Evolutionary conservation across 2,888 invertebrate species (phyloP).

Genomic region (Macrophya annulata): DNA sequence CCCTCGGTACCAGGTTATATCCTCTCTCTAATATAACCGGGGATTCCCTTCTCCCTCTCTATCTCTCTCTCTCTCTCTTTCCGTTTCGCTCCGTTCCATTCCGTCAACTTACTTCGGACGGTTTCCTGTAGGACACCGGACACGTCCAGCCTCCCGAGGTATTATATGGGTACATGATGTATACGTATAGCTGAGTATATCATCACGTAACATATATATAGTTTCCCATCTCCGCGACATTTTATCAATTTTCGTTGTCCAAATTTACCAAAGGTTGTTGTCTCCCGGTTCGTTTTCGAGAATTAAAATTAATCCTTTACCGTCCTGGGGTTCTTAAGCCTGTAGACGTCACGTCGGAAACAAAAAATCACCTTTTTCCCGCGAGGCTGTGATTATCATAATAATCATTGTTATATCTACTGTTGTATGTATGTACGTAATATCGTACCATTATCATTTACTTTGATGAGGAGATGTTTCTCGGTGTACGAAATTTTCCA

Average conservation of each 20-base stretch:
- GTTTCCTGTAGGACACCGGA: constrained; percentile 22
- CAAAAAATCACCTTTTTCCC: not conserved
- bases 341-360: not conserved
- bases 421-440: not conserved
- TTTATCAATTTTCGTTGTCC: constrained; percentile 29
- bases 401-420: not conserved
- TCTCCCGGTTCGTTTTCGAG: not conserved
- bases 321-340: not conserved
- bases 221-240: not conserved
- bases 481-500: not conserved
- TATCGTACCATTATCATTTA: not conserved
- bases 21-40: constrained; percentile 24
- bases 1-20: constrained; percentile 45
- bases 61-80: constrained; percentile 35
- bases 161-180: not conserved
- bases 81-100: constrained; percentile 55
- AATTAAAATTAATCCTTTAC: constrained; percentile 37
- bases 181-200: not conserved
- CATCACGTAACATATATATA: not conserved
- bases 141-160: not conserved
- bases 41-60: not conserved
- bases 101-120: constrained; percentile 55
- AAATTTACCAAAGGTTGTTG: constrained; percentile 4
- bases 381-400: not conserved
- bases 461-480: not conserved